A percentile compares a stretch with the other conserved stretches of the same genome.
Evolutionary conservation across 1,140 invertebrate species (phyloP).

Genomic region (Anastatus disparis): DNA sequence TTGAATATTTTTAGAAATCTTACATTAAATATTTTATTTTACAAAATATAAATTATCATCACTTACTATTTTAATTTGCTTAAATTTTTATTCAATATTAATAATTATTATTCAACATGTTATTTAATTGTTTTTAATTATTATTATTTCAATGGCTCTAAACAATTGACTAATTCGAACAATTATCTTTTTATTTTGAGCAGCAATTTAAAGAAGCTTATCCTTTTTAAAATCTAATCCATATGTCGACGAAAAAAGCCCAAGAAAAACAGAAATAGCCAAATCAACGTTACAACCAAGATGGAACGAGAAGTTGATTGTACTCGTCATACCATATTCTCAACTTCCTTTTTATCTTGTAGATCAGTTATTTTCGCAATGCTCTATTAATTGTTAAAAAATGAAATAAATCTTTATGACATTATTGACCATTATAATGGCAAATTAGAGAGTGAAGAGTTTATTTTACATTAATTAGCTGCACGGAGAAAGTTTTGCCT

Average conservation of each 20-base stretch:
- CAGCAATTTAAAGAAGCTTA: conserved; percentile 76
- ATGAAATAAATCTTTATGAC: conserved; percentile 80
- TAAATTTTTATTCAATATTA: no score
- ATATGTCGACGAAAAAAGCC: conserved; percentile 88
- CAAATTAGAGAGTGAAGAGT: conserved; percentile 83
- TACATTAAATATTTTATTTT: no score
- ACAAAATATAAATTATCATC: no score
- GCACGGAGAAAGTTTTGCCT: no score
- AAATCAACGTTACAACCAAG: conserved; percentile 92
- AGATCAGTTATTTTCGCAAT: conserved; percentile 91
- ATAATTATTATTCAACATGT: no score
- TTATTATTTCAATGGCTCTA: no score
- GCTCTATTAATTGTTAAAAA: conserved; percentile 89
- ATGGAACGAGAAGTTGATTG: conserved; percentile 95
- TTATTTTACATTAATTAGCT: conserved; percentile 79
- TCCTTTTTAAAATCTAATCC: conserved; percentile 91
- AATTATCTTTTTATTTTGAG: conserved; percentile 75
- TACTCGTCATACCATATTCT: conserved; percentile 90
- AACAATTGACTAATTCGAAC: no score
- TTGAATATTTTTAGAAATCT: no score
- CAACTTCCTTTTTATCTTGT: conserved; percentile 85
- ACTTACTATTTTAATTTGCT: no score
- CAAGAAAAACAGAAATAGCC: conserved; percentile 89
- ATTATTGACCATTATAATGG: conserved; percentile 88
- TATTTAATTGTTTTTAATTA: no score